Evolutionary conservation across 2,888 invertebrate genomes (phyloP), one percentile per base, ranked within the genome.

Genomic region (Thysanoteuthis rhombus): DNA sequence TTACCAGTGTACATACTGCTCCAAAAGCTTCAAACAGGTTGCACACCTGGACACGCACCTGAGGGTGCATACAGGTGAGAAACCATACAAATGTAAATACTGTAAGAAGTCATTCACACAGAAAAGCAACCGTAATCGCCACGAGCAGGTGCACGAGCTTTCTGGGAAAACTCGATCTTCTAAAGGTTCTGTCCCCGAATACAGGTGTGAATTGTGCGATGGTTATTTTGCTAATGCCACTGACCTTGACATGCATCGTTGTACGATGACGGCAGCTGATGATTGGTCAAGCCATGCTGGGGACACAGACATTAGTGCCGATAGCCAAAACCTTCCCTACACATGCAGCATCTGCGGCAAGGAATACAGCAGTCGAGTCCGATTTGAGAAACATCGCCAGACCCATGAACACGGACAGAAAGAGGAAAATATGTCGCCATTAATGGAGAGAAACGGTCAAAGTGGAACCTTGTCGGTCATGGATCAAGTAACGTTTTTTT

Each of bases 21-120:
- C 45, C 12, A 92, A 92, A 92, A 92, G 92, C n/a, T 92, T 92
- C 92, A 92, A 92, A 39, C 92, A 92, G 45, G 92, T 92, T 42
- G 92, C 92, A 22, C 92, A 92, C 45, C 36, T 92, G 28, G 92
- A 92, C 40, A 92, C 92, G 16, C 92, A 92, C n/a, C n/a, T 45
- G 40, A 92, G 92, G 22, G 45, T 92, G 39, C 92, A 92, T 10
- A 92, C 92, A 42, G 92, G 92, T 12, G 92, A 92, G n/a, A 92
- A 40, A 19, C 92, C 92, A 12, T 92, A 45, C 45, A 42, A 42
- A 36, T 92, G 92, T 92, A 92, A 40, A 40, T 92, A 92, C 32
- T 92, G 92, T 92, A 38, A n/a, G n/a, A 40, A 45, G 36, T 92
- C 92, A 16, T 92, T 92, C 32, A 92, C 42, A 6, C 92, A 92